Base-by-base conservation (phyloP, 2,113 vertebrate genomes). In the Apteryx owenii region DNA sequence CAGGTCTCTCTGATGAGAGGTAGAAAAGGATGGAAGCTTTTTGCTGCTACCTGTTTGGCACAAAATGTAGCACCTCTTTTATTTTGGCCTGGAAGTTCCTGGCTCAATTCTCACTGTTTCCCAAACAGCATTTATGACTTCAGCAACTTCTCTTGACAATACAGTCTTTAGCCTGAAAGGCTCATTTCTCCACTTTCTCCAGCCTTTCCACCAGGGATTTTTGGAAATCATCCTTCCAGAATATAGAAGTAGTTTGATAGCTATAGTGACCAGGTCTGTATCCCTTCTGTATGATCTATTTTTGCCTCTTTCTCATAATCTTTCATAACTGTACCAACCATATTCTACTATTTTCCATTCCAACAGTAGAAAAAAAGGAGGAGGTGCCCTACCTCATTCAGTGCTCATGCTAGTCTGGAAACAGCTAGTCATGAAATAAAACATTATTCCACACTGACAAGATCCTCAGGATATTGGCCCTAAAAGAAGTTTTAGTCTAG, bases 341-440 rank as follows among this genome's bases (percentile, higher is more conserved):
- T 3, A 68, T 40, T 7, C 42, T 25, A 2, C 29, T 28, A 2
- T 46, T 84, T 81, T 72, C 29, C 33, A n/a, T n/a, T 53, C 26
- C 44, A 72, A 17, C 3, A 44, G 38, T 23, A 58, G 26, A 79
- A 76, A 28, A n/a, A 51, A 56, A 80, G 4, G n/a, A 81, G 16
- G 5, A 18, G 17, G 22, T 19, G 26, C 5, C 5, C 26, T 64
- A 18, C 9, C 36, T 7, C 46, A 0, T 20, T 79, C 33, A 50
- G 29, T 72, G 64, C 3, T n/a, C 16, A 5, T 2, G 2, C 68
- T 20, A 10, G 9, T 2, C 72, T 81, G 84, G 53, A 73, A 62
- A 51, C 13, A 23, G 23, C 48, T 80, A 11, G 2, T 8, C 0
- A 1, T 51, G 21, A 11, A 31, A 31, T 6, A 13, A 13, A 22